A percentile compares a stretch with the other conserved stretches of the same genome.
phyloP scores from a whole-genome alignment of 1,140 invertebrate species.

The Drosophila navojoa region DNA sequence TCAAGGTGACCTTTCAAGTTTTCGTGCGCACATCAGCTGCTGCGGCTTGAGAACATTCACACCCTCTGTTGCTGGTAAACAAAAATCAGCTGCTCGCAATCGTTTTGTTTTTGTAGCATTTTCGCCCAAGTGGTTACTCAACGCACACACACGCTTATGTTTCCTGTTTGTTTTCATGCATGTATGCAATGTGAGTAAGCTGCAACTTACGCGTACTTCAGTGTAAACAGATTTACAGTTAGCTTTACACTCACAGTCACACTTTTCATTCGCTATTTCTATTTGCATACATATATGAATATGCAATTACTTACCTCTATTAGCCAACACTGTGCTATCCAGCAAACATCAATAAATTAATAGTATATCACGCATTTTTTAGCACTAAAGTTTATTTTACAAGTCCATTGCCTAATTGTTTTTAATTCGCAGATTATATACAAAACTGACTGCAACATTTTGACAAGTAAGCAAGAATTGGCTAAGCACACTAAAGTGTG shows the following conservation, averaged over 20 bases:
- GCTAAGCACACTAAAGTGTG: neutral
- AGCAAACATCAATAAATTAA: neutral
- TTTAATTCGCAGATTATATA: neutral
- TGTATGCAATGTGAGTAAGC: neutral
- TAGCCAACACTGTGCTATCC: neutral
- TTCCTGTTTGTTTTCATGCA: slow-evolving; percentile 1
- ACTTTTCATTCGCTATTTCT: neutral
- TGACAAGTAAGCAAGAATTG: slow-evolving; percentile 6
- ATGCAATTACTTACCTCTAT: neutral
- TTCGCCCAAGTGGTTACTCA: neutral
- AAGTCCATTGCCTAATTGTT: neutral
- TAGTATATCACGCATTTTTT: slow-evolving; percentile 3
- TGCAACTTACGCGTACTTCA: neutral
- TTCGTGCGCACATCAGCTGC: slow-evolving; percentile 67
- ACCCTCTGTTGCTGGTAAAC: slow-evolving; percentile 62
- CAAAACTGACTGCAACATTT: slow-evolving; percentile 6
- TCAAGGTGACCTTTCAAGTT: slow-evolving; percentile 80
- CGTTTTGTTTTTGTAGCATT: slow-evolving; percentile 25
- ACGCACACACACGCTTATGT: neutral
- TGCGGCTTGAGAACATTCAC: slow-evolving; percentile 42
- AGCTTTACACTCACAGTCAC: neutral
- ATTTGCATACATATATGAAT: slow-evolving; percentile 11
- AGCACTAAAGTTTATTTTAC: neutral
- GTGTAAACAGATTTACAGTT: neutral
- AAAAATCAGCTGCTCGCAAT: slow-evolving; percentile 62